Conservation (phyloP, 2,797 vertebrate genomes). For the Tragopan temminckii region DNA sequence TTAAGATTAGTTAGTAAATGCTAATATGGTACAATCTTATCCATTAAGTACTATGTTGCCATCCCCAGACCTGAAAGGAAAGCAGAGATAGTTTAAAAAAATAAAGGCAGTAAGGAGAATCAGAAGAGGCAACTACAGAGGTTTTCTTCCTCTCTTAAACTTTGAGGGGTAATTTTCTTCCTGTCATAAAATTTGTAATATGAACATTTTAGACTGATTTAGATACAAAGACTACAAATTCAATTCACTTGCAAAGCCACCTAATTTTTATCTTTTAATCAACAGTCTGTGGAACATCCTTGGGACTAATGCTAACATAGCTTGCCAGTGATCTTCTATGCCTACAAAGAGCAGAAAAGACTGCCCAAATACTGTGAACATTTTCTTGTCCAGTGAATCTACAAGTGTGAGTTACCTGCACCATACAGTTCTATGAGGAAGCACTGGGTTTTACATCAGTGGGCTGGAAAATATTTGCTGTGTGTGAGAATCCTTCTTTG, state of each 20-base stretch:
- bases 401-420: accelerated
- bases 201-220: background rate
- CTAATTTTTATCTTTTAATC: background rate
- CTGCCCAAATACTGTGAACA: accelerated
- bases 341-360: background rate
- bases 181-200: background rate
- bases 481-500: background rate
- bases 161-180: background rate
- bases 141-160: too few relatives aligned
- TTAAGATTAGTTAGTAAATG: background rate
- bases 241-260: background rate
- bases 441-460: background rate
- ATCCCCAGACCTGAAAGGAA: background rate
- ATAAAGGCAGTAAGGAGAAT: accelerated
- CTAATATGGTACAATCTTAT: accelerated
- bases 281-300: background rate
- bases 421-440: background rate
- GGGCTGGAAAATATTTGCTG: background rate
- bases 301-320: background rate
- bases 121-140: background rate
- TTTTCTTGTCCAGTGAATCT: background rate
- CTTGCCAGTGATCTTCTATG: background rate
- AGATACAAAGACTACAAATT: background rate
- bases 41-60: background rate
- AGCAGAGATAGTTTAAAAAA: background rate